Conservation (phyloP, 2,797 vertebrate genomes). For the Phoxinus dragarum region DNA sequence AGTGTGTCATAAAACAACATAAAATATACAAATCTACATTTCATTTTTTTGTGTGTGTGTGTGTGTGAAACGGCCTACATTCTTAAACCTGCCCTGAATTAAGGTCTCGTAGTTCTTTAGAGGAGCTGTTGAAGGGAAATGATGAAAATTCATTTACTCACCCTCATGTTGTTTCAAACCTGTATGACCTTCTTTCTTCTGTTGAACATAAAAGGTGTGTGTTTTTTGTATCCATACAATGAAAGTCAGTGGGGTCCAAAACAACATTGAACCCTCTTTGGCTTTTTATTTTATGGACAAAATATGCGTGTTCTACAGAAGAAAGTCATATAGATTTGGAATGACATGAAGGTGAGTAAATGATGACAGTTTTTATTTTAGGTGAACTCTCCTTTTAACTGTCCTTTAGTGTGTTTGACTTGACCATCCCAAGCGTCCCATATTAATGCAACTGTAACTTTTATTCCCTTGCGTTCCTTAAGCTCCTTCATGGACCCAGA, state of each 20-base stretch:
- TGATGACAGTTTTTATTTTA: background rate
- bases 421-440: background rate
- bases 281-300: background rate
- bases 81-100: conserved; percentile 35
- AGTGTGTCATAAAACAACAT: conserved; percentile 37
- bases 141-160: background rate
- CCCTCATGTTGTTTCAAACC: background rate
- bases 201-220: background rate
- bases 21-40: conserved; percentile 25
- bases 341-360: background rate
- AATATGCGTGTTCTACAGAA: background rate
- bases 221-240: background rate
- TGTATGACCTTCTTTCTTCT: background rate
- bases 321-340: background rate
- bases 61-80: background rate
- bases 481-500: conserved; percentile 73
- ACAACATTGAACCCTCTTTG: background rate
- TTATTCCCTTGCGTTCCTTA: conserved; percentile 45
- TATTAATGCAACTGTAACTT: background rate
- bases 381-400: background rate
- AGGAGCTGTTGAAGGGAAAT: background rate
- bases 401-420: background rate
- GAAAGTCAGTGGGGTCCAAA: background rate
- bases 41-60: background rate
- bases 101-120: conserved; percentile 5